Evolutionary conservation across 2,113 vertebrate species (phyloP).

Genomic region (Budorcas taxicolor): DNA sequence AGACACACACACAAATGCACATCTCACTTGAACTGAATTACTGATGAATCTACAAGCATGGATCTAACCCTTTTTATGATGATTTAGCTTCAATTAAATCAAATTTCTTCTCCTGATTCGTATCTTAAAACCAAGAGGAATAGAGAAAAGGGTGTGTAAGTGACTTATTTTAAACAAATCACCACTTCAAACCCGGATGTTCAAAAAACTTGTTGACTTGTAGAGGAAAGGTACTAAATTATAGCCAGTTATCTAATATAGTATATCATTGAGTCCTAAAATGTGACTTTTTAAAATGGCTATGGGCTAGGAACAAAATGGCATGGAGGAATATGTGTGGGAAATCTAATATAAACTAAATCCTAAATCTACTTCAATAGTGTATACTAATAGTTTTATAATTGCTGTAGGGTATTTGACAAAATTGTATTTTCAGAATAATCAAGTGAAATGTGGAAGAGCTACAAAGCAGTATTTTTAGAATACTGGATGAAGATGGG

Average conservation of each 20-base stretch:
- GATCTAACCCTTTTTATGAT: neutral
- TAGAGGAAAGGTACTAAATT: neutral
- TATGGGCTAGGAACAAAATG: conserved; percentile 41
- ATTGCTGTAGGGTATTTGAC: conserved; percentile 48
- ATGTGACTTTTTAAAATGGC: neutral
- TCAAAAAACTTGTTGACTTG: neutral
- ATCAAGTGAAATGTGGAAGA: conserved; percentile 17
- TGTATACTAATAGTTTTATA: conserved; percentile 34
- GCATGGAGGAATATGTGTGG: neutral
- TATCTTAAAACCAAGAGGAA: neutral
- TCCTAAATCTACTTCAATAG: conserved; percentile 32
- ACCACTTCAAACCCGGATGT: neutral
- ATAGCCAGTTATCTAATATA: neutral
- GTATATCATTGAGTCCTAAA: neutral
- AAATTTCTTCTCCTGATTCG: neutral
- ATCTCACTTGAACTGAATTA: neutral
- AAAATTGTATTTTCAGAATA: conserved; percentile 54
- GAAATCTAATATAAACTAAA: conserved; percentile 24
- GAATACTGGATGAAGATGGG: conserved; percentile 17
- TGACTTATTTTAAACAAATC: neutral
- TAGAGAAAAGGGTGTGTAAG: neutral
- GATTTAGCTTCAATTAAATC: neutral
- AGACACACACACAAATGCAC: neutral
- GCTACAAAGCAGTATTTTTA: conserved; percentile 39
- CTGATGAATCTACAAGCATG: neutral